These are phyloP conservation scores for Orientallactaga bullata DNA, from an alignment of 2,113 vertebrate species.

Conservation along the genomic window DNA sequence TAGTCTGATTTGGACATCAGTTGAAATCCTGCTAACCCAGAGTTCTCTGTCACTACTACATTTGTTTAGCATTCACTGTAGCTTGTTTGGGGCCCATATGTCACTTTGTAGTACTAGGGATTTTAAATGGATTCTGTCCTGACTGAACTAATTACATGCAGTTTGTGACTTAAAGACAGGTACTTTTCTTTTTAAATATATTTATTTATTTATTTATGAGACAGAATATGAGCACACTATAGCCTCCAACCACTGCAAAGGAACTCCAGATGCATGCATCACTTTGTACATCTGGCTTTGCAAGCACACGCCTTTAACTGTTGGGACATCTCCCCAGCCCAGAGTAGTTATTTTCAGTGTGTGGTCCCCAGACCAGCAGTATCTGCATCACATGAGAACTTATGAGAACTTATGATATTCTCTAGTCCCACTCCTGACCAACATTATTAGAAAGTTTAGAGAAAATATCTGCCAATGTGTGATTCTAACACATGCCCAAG, in stretches of 20 bases:
- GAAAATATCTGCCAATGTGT: background rate
- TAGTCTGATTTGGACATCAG: background rate
- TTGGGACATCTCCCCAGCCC: no score
- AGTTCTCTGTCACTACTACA: background rate
- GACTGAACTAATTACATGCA: conserved; percentile 18
- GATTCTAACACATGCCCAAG: background rate
- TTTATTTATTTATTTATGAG: no score
- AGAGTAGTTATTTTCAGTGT: background rate
- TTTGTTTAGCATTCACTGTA: background rate
- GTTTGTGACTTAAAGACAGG: background rate
- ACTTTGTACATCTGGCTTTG: no score
- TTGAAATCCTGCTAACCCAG: background rate
- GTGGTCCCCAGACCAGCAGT: background rate
- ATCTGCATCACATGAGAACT: background rate
- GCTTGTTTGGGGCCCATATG: background rate
- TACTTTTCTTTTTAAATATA: background rate
- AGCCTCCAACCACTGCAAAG: no score
- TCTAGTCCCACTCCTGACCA: background rate
- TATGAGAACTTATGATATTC: background rate
- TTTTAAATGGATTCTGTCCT: background rate
- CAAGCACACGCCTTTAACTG: no score
- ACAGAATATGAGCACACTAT: no score
- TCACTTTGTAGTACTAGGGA: background rate
- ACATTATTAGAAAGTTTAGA: background rate
- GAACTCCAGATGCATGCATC: no score